phyloP scores from a whole-genome alignment of 2,797 vertebrate genomes.

The Tarsius wallacei region DNA sequence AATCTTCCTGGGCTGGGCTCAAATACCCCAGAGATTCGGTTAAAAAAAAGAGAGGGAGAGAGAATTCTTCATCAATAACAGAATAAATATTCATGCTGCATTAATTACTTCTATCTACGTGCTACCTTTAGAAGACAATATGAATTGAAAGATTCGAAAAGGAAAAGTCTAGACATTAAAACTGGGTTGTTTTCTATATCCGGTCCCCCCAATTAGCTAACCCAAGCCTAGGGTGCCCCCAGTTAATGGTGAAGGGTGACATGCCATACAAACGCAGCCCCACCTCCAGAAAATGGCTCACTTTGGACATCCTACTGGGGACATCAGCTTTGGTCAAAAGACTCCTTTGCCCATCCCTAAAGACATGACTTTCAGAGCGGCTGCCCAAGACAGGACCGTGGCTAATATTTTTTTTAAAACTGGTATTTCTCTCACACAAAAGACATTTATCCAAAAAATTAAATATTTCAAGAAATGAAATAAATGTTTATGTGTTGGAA shows the following conservation, averaged over 20 bases:
- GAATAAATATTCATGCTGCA: constrained; percentile 18
- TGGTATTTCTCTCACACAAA: too few relatives aligned
- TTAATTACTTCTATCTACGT: constrained; percentile 37
- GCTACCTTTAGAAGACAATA: background rate
- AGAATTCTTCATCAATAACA: background rate
- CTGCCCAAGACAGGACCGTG: background rate
- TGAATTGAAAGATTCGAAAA: background rate
- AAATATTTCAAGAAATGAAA: too few relatives aligned
- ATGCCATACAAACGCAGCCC: accelerated
- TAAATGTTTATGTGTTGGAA: background rate
- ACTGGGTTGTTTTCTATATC: background rate
- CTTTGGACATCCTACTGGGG: background rate
- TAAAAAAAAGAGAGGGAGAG: background rate
- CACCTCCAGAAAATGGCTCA: background rate
- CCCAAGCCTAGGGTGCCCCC: background rate
- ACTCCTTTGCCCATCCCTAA: background rate
- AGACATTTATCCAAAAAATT: too few relatives aligned
- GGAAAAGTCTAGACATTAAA: background rate
- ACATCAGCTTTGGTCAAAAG: background rate
- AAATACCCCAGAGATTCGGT: background rate
- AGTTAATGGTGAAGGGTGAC: too few relatives aligned
- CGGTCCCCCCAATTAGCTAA: background rate
- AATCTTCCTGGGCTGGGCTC: background rate
- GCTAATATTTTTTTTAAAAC: too few relatives aligned
- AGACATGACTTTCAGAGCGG: background rate